Evolutionary conservation across 2,797 vertebrate species (phyloP).

Genomic region (Anguilla obscura): DNA sequence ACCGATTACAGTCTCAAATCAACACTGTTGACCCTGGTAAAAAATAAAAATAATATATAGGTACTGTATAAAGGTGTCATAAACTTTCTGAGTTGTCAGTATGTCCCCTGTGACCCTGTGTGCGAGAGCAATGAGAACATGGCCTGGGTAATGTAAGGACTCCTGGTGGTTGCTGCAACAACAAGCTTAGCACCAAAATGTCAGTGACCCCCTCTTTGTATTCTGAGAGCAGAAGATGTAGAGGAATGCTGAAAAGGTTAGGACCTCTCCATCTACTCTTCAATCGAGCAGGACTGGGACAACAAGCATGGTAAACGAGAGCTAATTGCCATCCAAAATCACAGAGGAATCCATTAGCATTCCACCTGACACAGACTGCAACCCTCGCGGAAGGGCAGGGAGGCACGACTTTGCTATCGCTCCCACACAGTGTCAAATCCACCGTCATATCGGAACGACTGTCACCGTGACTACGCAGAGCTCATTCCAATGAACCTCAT

Average conservation of each 20-base stretch:
- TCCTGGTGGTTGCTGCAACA: not conserved
- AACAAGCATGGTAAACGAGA: conserved; percentile 11
- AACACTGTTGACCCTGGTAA: not conserved
- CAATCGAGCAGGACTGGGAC: not conserved
- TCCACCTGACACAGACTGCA: conserved; percentile 13
- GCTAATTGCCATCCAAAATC: conserved; percentile 26
- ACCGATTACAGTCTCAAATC: not conserved
- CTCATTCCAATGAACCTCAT: conserved; percentile 11
- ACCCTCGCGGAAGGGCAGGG: not conserved
- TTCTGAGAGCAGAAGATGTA: not conserved
- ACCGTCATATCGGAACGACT: not conserved
- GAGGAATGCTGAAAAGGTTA: conserved; percentile 29
- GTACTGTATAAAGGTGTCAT: not conserved
- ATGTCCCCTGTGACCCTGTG: not conserved
- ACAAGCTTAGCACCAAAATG: not conserved
- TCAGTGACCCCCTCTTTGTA: conserved; percentile 12
- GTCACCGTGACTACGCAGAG: not conserved
- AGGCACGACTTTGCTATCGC: not conserved
- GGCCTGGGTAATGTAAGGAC: not conserved
- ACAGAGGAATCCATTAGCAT: conserved; percentile 30
- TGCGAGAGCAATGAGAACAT: not conserved
- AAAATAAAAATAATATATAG: not conserved
- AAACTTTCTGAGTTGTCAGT: not conserved
- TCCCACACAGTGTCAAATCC: not conserved
- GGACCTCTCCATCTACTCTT: conserved; percentile 7